Evolutionary conservation across 2,888 invertebrate genomes (phyloP), one percentile per base, ranked within the genome.

Genomic region (Eurytoma adleriae): DNA sequence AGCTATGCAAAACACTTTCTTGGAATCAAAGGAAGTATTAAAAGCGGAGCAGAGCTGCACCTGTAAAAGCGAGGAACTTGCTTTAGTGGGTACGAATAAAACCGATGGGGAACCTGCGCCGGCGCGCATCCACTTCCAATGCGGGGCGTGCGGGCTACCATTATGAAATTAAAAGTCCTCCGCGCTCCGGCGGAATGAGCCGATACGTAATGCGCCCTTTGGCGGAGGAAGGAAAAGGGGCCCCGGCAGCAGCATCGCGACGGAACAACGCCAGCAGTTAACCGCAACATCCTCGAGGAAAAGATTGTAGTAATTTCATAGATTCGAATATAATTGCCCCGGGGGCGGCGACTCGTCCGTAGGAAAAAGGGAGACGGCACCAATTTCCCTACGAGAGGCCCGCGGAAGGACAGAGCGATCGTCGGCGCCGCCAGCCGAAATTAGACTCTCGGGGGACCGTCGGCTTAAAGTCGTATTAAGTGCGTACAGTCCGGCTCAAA

Each of bases 231-330:
- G 16, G 62, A 59, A 66, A 54, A 59, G 40, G 14, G 20, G 48
- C 27, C n/a, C 16, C 14, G 13, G 14, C 27, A 10, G 24, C 30
- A 18, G 12, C 3, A 30, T 18, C 18, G 30, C 54, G 24, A 13
- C 18, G 13, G 66, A 70, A 75, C 82, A 82, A 83, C 83, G 81
- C 70, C 83, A 79, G 83, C 84, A 83, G 84, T 84, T 82, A 83
- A 84, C 85, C 83, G 84, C 85, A 85, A 86, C 85, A 86, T 86
- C 83, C 83, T 79, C 56, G 48, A 27, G 70, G 80, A 82, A 85
- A 85, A 84, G 86, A 86, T 86, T 86, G 84, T 86, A 84, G 87
- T 87, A 86, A 87, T 87, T 86, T 86, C 84, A 85, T 87, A 86
- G 86, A 87, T 86, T 85, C 84, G 84, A 85, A 85, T 85, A 85